Conservation (phyloP, 2,797 vertebrate genomes). For the Darevskia nairensis region DNA sequence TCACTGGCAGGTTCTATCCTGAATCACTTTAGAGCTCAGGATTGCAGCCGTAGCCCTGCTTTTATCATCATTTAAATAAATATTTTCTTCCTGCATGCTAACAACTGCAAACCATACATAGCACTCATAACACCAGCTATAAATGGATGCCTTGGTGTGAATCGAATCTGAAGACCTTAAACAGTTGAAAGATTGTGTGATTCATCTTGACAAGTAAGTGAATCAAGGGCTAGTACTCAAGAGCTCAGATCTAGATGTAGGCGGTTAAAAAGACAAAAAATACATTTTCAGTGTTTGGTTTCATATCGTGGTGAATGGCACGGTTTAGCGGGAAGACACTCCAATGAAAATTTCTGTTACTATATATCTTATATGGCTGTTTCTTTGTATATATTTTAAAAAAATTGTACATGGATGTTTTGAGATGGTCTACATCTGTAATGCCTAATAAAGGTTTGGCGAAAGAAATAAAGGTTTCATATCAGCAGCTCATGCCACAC, state of each 20-base stretch:
- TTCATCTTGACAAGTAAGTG: background rate
- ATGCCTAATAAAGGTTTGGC: too few species aligned
- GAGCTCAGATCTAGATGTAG: background rate
- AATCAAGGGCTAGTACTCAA: background rate
- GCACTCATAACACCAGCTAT: background rate
- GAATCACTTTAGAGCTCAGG: too few species aligned
- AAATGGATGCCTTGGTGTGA: background rate
- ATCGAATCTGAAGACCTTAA: background rate
- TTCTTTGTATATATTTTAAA: too few species aligned
- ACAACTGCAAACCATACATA: background rate
- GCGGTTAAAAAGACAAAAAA: background rate
- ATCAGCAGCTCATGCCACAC: background rate
- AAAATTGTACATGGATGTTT: too few species aligned
- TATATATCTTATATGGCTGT: too few species aligned
- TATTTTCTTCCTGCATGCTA: background rate
- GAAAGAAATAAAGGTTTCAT: background rate
- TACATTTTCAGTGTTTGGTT: conserved; percentile 7
- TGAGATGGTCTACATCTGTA: too few species aligned
- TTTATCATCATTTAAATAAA: fast-evolving
- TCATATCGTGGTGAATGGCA: background rate
- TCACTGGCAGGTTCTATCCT: too few species aligned
- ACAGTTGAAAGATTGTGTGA: background rate
- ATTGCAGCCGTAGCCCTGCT: background rate
- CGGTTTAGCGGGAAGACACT: too few species aligned
- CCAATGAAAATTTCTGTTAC: too few species aligned